Evolutionary conservation across 2,797 vertebrate genomes (phyloP), one percentile per base, ranked within the genome.

Genomic region (Coccyzus lansbergi): DNA sequence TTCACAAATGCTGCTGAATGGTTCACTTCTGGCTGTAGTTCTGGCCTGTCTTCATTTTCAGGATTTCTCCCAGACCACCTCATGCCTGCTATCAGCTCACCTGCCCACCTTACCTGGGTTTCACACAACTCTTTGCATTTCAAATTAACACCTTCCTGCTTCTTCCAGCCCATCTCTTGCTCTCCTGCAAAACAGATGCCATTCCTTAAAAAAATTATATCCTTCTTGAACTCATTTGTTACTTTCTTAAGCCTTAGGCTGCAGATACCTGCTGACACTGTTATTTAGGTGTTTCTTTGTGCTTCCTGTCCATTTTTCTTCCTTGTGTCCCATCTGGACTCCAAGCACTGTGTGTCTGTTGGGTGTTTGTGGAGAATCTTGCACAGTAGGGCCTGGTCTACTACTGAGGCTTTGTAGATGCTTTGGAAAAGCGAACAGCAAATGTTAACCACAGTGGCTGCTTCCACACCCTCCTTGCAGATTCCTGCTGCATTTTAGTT

Each of bases 11-110:
- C 51, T 88, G 62, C 51, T 75, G 53, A 36, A 4, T 68, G 40
- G 75, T 40, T 92, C 25, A 46, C 80, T 91, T 88, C 83, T 65
- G 36, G 59, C 62, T 72, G 55, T 60, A 38, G 36, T 65, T 87
- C 81, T 83, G 51, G 59, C 68, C 88, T 34, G 34, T 74, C 68
- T 83, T 86, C 17, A 77, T 93, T 95, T 74, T 85, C 40, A 83
- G 46, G 72, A 75, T 75, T 92, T 38, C 86, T 90, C 53, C 53
- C 21, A 46, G 83, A 51, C 65, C 19, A 68, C 56, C 58, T 44
- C 29, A 5, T 67, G 49, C 33, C 9, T 2, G 5, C 34, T 91
- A 29, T 74, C 52, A 67, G 63, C 59, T 90, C 28, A 62, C 77
- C 10, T 1, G 0, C 56, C 76, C 51, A 69, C 38, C 70, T 22